phyloP scores from a whole-genome alignment of 2,888 invertebrate genomes.

The Tetheella fluctuosa region DNA sequence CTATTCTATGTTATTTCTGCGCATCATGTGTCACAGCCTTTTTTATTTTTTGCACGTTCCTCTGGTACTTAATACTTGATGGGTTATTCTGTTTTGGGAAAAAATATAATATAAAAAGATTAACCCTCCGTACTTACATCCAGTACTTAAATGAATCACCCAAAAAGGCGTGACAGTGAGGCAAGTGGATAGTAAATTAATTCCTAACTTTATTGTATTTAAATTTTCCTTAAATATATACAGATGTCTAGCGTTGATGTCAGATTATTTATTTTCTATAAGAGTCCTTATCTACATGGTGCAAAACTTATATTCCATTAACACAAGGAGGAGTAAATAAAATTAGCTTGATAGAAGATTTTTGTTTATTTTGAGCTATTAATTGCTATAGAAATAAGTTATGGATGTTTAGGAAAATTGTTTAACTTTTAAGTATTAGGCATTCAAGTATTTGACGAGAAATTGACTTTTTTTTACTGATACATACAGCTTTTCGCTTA shows the following conservation, averaged over 20 bases:
- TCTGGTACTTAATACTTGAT: conserved; percentile 12
- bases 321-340: neutral
- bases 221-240: too few relatives aligned
- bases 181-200: conserved; percentile 2
- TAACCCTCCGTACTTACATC: neutral
- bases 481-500: neutral
- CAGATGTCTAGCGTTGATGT: neutral
- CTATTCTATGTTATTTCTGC: conserved; percentile 39
- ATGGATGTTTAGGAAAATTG: neutral
- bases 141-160: conserved; percentile 21
- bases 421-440: neutral
- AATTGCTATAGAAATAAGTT: neutral
- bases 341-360: neutral
- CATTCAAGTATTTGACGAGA: conserved; percentile 15
- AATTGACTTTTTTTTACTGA: conserved; percentile 17
- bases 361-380: neutral
- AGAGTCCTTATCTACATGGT: neutral
- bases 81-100: neutral
- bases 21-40: conserved; percentile 38
- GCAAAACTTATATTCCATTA: conserved; percentile 5
- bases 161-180: neutral
- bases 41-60: conserved; percentile 38
- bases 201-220: neutral
- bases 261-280: conserved; percentile 4
- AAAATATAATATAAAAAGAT: neutral